Evolutionary conservation across 2,888 invertebrate genomes (phyloP).

Genomic region (Therioaphis trifolii): DNA sequence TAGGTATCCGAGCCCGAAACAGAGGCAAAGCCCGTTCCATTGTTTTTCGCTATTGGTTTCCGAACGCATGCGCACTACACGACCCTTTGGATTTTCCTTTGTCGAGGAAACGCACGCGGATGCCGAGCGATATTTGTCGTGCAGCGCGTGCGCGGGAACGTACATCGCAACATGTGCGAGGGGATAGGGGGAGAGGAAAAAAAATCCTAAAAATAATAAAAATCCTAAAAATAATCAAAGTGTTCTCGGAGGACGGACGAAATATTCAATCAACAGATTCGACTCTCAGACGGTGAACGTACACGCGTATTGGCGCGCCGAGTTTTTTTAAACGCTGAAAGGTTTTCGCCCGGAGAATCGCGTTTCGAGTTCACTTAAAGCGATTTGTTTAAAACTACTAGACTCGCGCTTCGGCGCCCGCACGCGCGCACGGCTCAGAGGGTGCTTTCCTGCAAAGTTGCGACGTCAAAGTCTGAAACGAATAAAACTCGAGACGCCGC

Average conservation of each 20-base stretch:
- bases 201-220: no score
- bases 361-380: conserved; percentile 9
- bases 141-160: no score
- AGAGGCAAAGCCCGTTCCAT: no score
- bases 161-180: no score
- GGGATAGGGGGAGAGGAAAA: no score
- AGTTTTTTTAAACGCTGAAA: conserved; percentile 7
- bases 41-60: not conserved
- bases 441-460: not conserved
- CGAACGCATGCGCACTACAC: not conserved
- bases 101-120: no score
- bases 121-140: no score
- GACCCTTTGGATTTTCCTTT: no score
- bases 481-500: conserved; percentile 11
- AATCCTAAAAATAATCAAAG: not conserved
- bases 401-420: not conserved
- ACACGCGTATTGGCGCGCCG: no score
- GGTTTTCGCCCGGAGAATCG: not conserved
- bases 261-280: no score
- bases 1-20: not conserved
- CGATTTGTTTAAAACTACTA: conserved; percentile 11
- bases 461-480: conserved; percentile 23
- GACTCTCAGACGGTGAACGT: no score
- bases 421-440: not conserved
- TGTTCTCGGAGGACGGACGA: not conserved